Evolutionary conservation across 2,113 vertebrate species (phyloP).

Genomic region (Chauna torquata): DNA sequence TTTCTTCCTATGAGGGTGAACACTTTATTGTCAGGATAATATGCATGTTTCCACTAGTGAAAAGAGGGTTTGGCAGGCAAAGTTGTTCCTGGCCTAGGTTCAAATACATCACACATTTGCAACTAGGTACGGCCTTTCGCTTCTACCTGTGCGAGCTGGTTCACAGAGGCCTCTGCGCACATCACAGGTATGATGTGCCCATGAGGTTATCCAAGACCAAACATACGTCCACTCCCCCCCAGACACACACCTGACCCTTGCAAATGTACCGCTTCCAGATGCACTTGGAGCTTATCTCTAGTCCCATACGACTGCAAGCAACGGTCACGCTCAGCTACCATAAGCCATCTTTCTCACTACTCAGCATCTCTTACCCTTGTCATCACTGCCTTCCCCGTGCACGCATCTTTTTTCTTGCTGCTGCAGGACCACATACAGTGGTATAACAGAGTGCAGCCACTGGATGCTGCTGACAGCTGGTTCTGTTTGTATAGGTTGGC

Average conservation of each 20-base stretch:
- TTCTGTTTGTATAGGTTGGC: neutral
- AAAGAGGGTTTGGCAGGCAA: neutral
- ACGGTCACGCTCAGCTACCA: neutral
- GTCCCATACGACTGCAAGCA: neutral
- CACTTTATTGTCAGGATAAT: slow-evolving; percentile 41
- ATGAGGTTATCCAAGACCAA: neutral
- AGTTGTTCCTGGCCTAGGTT: neutral
- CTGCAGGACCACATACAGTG: neutral
- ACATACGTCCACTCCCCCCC: neutral
- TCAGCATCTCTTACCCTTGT: neutral
- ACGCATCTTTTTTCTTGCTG: fast-evolving
- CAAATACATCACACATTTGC: neutral
- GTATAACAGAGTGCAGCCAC: neutral
- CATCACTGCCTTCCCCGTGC: neutral
- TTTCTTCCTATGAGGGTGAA: slow-evolving; percentile 3
- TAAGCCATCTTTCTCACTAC: neutral
- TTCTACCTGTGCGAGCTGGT: neutral
- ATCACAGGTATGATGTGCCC: neutral
- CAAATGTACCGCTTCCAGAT: neutral
- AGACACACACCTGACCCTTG: neutral
- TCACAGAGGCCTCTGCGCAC: neutral
- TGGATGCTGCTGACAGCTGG: neutral
- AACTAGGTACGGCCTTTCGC: neutral
- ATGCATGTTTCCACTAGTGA: neutral
- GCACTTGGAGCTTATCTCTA: neutral